Evolutionary conservation across 2,888 invertebrate species (phyloP), one percentile per base, ranked within the genome.

Genomic region (Acronicta leporina): DNA sequence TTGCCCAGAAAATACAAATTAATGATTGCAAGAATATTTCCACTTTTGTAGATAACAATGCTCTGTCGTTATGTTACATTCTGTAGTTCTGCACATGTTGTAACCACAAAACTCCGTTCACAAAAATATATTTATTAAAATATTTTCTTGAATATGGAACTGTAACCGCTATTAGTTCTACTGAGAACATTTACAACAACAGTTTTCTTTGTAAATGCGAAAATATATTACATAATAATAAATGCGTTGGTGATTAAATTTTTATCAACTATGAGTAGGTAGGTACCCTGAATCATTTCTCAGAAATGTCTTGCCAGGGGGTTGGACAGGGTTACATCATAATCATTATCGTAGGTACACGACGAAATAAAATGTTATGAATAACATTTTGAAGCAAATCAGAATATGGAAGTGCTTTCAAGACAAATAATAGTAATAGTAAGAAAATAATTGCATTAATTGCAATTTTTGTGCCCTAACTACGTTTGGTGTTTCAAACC

Each of bases 1-100:
- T 94, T 90, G 92, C 92, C 94, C 93, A 91, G 91, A 91, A 91
- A 92, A 92, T 93, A 94, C 89, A 93, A 93, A 92, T 90, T 79
- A 92, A 93, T 91, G 86, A 89, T 90, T 91, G 90, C 89, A 90
- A 92, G 89, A 90, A 92, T 89, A 92, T 86, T 87, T 88, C 84
- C 87, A 87, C 86, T 85, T 85, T 68, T 80, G 75, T 85, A 80
- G 79, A 85, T 85, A 83, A 89, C 85, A 85, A 85, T 86, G 83
- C 76, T 84, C 79, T 81, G 80, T 81, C 75, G 71, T 75, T 80
- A 82, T 73, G 71, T 75, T 75, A 76, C 73, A 76, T 80, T 74
- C 63, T 78, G 73, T 75, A 70, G 74, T 73, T 75, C 75, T 74
- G 69, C 69, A 48, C 66, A 71, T 75, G 77, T 80, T 81, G 83